Conservation (phyloP, 2,113 vertebrate genomes). For the Chaetorhynchus papuensis region DNA sequence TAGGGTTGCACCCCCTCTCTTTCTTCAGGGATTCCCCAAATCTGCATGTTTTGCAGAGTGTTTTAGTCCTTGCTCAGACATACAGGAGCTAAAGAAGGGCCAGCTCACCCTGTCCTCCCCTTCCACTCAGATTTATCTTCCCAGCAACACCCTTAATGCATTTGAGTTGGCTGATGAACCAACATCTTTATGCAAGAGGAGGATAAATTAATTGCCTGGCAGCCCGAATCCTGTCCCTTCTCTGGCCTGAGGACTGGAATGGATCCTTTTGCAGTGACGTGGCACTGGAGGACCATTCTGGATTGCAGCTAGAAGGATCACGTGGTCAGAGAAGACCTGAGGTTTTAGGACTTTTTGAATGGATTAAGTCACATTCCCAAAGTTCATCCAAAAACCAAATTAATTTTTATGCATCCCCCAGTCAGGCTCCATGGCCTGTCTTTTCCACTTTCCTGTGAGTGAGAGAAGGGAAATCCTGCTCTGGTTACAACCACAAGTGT, state of each 20-base stretch:
- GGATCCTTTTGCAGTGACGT: neutral
- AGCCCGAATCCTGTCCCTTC: neutral
- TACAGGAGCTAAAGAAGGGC: neutral
- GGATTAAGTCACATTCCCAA: neutral
- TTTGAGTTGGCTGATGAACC: neutral
- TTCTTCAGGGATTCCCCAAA: neutral
- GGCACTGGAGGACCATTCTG: neutral
- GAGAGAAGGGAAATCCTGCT: neutral
- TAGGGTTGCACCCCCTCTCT: neutral
- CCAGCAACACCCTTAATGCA: neutral
- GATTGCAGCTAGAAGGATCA: accelerated
- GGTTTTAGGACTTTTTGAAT: neutral
- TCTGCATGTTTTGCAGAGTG: neutral
- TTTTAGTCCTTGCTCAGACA: neutral
- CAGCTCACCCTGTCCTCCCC: neutral
- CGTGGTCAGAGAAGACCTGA: neutral
- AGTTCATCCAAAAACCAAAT: neutral
- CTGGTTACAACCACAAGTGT: neutral
- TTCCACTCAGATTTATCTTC: neutral
- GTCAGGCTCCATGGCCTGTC: neutral
- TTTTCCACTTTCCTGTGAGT: neutral
- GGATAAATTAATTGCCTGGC: neutral
- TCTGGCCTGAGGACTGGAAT: neutral
- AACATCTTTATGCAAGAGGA: neutral
- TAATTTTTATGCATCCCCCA: neutral